phyloP scores from a whole-genome alignment of 2,113 vertebrate genomes.

The Bubalus kerabau region DNA sequence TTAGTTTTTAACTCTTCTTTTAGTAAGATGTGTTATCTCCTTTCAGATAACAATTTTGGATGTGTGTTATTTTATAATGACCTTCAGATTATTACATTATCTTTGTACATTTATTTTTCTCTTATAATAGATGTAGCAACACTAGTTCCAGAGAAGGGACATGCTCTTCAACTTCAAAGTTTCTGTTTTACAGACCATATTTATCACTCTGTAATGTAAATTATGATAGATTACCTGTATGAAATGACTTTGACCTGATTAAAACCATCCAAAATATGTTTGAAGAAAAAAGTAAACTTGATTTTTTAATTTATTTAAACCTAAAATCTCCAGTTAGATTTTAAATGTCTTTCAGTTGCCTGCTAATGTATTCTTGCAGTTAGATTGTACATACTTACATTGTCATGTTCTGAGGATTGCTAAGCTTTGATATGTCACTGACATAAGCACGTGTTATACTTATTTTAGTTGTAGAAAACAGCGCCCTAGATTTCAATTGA shows the following conservation, averaged over 20 bases:
- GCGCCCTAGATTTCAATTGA: neutral
- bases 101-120: neutral
- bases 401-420: slow-evolving; percentile 5
- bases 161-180: slow-evolving; percentile 18
- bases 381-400: neutral
- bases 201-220: neutral
- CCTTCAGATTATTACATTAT: neutral
- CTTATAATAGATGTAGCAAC: neutral
- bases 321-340: slow-evolving; percentile 5
- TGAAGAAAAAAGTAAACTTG: neutral
- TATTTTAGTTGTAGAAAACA: neutral
- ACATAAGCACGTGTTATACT: neutral
- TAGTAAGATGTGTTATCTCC: neutral
- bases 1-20: neutral
- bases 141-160: neutral
- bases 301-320: neutral
- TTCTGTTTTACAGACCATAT: neutral
- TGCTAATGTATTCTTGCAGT: neutral
- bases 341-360: slow-evolving; percentile 18
- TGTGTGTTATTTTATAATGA: neutral
- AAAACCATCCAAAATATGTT: neutral
- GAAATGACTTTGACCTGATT: neutral
- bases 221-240: neutral
- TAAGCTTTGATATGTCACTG: neutral
- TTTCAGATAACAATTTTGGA: neutral